Percentiles rank a stretch among this genome's conserved stretches.
Evolutionary conservation across 2,113 vertebrate species (phyloP).

Genomic region (Jaculus jaculus): DNA sequence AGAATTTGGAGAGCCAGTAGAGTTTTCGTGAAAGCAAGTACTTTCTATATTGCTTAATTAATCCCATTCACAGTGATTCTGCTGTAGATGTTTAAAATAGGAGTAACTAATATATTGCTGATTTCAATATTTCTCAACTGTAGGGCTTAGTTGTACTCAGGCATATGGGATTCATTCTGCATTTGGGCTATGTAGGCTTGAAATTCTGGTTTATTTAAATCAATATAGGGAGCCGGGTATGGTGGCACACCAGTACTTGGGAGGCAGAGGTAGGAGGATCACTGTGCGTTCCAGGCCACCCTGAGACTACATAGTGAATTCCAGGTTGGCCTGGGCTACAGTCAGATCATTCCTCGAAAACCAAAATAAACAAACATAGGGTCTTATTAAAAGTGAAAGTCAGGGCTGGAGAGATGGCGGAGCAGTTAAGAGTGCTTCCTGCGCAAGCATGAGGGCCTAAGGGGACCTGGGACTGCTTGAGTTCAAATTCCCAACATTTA

Average conservation of each 20-base stretch:
- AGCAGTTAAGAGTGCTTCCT: no score
- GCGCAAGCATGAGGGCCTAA: no score
- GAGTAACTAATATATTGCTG: not conserved
- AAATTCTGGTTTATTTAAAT: slow-evolving; percentile 8
- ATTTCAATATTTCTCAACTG: slow-evolving; percentile 33
- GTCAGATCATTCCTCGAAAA: no score
- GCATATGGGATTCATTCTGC: not conserved
- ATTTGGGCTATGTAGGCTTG: not conserved
- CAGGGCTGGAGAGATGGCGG: no score
- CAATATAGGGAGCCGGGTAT: not conserved
- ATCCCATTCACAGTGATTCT: not conserved
- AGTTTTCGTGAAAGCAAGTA: not conserved
- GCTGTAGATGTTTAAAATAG: slow-evolving; percentile 19
- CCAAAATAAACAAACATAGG: no score
- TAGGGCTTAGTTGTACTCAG: not conserved
- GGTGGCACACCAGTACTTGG: not conserved
- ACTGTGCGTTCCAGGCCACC: no score
- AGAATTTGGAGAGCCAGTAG: slow-evolving; percentile 16
- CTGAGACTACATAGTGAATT: no score
- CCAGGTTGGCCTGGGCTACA: no score
- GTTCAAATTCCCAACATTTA: no score
- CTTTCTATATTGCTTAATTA: slow-evolving; percentile 12
- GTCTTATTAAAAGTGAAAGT: no score
- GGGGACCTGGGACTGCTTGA: no score
- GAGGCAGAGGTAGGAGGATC: not conserved